Percentiles rank a stretch among this genome's conserved stretches.
phyloP scores from a whole-genome alignment of 2,797 vertebrate species.

The Ctenosaura bakeri region DNA sequence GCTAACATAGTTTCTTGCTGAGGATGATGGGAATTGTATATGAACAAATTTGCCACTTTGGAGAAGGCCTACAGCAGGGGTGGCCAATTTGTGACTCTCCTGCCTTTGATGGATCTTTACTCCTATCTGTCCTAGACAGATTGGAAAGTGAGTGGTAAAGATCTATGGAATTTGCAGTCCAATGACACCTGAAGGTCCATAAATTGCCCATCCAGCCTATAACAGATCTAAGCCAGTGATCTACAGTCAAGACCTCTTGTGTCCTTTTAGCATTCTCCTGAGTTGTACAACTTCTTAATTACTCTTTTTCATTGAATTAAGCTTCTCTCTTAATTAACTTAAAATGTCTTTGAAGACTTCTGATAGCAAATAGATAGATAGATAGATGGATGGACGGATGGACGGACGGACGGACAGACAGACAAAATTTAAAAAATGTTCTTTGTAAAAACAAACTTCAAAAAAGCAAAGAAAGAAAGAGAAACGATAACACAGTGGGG shows the following conservation, averaged over 20 bases:
- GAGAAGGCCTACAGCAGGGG: neutral
- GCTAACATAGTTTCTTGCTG: neutral
- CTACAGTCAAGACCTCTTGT: accelerated
- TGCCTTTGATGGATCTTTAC: too few species aligned
- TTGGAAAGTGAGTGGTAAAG: too few species aligned
- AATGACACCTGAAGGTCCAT: too few species aligned
- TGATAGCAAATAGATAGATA: slow-evolving; percentile 12
- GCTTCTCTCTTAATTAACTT: slow-evolving; percentile 5
- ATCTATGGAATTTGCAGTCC: too few species aligned
- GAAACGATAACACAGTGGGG: slow-evolving; percentile 15
- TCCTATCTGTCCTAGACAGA: too few species aligned
- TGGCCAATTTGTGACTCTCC: too few species aligned
- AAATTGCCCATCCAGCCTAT: too few species aligned
- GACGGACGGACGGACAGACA: too few species aligned
- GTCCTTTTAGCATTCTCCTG: neutral
- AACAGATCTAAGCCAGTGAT: neutral
- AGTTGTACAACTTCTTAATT: neutral
- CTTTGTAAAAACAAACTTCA: neutral
- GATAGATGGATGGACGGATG: too few species aligned
- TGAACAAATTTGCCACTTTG: neutral
- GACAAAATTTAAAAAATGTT: too few species aligned
- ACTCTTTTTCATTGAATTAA: neutral
- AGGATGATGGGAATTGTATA: neutral
- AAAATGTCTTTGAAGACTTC: slow-evolving; percentile 37
- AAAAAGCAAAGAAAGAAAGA: slow-evolving; percentile 25